Evolutionary conservation across 1,140 invertebrate species (phyloP), one percentile per base, ranked within the genome.

Genomic region (Cherax quadricarinatus): DNA sequence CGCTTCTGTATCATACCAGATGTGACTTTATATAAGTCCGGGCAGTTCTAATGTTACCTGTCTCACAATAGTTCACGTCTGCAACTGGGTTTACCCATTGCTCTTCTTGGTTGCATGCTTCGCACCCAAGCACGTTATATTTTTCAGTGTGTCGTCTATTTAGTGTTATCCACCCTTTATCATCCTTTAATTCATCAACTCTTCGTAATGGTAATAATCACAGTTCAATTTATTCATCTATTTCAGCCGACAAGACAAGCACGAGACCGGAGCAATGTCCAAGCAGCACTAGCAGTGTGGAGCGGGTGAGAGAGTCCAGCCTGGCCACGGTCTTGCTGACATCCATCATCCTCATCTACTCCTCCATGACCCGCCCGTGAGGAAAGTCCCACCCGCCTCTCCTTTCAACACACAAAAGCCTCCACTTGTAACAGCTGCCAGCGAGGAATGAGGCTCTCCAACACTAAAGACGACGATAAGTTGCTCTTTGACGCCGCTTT

Each of bases 321-420:
- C 18, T 84, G 48, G 66, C 30, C 14, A 66, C 73, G 66, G 75
- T 30, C 78, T 53, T 88, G 86, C 30, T 75, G 48, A 84, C 81
- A 14, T 66, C 88, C 62, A 48, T 90, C 66, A 60, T 89, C n/a
- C 70, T 90, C 18, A 49, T 90, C 21, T 85, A 90, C 81, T 83
- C 88, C 81, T 85, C 88, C 49, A 90, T 90, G 88, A 90, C 88
- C 82, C 81, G 88, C 62, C 88, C 88, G 81, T 90, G 88, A 90
- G 62, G 88, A 57, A 12, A 80, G 66, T 57, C 79, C 3, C 75
- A 21, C 88, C 88, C 51, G n/a, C 80, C 88, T 83, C 81, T 49
- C 85, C 48, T 48, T 60, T 49, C 49, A 21, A 51, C 48, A 73
- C 80, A 41, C 60, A 84, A 87, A 70, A 81, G 70, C 81, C 88